These are phyloP conservation scores for Habroteleia sp. DNA, from an alignment of 2,888 invertebrate species.

Conservation along the genomic window DNA sequence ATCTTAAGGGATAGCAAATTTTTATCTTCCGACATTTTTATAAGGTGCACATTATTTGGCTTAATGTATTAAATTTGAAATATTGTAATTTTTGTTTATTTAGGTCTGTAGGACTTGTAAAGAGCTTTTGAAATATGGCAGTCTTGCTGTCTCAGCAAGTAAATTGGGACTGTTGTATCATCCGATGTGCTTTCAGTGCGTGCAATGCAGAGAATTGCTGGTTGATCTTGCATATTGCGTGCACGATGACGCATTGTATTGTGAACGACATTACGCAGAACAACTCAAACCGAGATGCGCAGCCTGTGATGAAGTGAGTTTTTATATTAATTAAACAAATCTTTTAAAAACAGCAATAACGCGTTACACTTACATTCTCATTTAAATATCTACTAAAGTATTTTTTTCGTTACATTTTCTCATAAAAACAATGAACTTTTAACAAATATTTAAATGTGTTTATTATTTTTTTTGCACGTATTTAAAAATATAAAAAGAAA, in stretches of 20 bases:
- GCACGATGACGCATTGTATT: conserved; percentile 92
- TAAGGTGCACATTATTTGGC: no score
- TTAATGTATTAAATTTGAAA: conserved; percentile 21
- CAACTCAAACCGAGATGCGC: conserved; percentile 96
- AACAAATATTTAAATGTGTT: no score
- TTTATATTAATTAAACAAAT: not conserved
- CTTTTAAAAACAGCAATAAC: no score
- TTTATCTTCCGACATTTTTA: no score
- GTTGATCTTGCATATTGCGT: conserved; percentile 98
- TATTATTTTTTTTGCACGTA: no score
- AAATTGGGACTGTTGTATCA: conserved; percentile 93
- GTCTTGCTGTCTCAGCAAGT: conserved; percentile 92
- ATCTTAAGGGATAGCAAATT: no score
- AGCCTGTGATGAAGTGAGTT: conserved; percentile 97
- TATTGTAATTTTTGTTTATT: conserved; percentile 71
- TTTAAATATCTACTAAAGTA: no score
- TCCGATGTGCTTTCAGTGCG: conserved; percentile 95
- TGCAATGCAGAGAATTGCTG: conserved; percentile 93
- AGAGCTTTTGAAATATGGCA: conserved; percentile 89
- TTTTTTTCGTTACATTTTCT: no score
- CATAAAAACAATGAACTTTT: no score
- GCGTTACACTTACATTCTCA: no score
- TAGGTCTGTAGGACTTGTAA: conserved; percentile 93
- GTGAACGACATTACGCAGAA: conserved; percentile 98
- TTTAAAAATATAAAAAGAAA: no score